Evolutionary conservation across 2,113 vertebrate genomes (phyloP).

Genomic region (Odocoileus virginianus): DNA sequence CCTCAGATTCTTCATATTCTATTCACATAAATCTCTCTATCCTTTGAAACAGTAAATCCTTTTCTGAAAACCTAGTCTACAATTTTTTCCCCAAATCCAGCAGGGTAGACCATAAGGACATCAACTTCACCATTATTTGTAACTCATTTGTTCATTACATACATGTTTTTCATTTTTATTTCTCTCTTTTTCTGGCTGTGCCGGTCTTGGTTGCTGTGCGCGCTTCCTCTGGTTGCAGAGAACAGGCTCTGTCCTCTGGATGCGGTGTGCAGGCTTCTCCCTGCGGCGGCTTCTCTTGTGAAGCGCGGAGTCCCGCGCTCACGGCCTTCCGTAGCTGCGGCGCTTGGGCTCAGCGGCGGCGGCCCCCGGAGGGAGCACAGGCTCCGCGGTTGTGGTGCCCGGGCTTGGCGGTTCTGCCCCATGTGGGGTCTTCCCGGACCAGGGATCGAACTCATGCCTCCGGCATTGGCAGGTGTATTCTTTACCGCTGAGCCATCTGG

Average conservation of each 20-base stretch:
- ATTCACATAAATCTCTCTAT: background rate
- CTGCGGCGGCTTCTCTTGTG: rapidly evolving
- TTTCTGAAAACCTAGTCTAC: background rate
- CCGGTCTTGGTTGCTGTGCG: background rate
- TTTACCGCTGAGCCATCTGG: background rate
- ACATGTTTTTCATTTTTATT: background rate
- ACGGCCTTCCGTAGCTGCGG: background rate
- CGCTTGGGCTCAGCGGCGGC: rapidly evolving
- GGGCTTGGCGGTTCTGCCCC: background rate
- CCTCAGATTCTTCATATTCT: background rate
- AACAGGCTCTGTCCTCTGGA: background rate
- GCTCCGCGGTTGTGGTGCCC: background rate
- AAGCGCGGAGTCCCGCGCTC: rapidly evolving
- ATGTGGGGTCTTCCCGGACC: background rate
- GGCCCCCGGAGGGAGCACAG: background rate
- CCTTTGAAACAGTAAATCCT: background rate
- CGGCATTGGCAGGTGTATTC: background rate
- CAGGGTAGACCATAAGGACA: background rate
- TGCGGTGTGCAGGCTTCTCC: background rate
- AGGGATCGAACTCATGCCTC: background rate
- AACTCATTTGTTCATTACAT: background rate
- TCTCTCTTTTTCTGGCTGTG: background rate
- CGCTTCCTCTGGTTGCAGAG: background rate
- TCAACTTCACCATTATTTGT: too few relatives aligned
- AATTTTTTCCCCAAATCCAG: too few relatives aligned